A percentile compares a stretch with the other conserved stretches of the same genome.
Conservation (phyloP, 2,797 vertebrate species). For the Stomatorhinus walkeri region DNA sequence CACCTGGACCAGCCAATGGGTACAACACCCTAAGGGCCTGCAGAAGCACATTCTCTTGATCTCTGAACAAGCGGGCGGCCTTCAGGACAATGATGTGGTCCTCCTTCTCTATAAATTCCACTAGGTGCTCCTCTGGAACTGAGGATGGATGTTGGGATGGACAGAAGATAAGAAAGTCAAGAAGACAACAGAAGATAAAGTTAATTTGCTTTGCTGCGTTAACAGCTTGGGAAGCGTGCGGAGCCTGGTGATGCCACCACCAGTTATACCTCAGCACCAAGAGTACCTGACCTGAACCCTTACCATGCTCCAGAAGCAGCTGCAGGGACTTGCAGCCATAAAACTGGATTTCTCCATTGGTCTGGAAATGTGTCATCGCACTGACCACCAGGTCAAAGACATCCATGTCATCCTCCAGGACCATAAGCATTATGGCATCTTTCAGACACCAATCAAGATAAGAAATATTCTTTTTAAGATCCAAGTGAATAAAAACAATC, state of each 20-base stretch:
- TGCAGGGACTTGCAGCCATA: constrained; percentile 75
- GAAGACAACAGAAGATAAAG: neutral
- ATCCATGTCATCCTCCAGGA: constrained; percentile 79
- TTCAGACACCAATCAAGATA: constrained; percentile 16
- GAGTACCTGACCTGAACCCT: neutral
- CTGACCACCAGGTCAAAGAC: constrained; percentile 76
- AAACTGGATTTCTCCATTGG: constrained; percentile 75
- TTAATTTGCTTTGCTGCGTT: too few species aligned
- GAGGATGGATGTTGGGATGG: constrained; percentile 17
- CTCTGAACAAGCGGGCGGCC: constrained; percentile 65
- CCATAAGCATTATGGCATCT: constrained; percentile 67
- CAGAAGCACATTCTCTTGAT: constrained; percentile 67
- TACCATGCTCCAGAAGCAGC: constrained; percentile 80
- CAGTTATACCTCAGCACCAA: neutral
- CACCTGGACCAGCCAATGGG: constrained; percentile 75
- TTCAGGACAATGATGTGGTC: constrained; percentile 74
- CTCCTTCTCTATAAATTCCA: constrained; percentile 87
- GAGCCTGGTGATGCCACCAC: neutral
- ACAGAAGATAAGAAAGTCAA: neutral
- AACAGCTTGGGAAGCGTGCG: neutral
- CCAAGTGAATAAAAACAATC: neutral
- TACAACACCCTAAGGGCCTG: constrained; percentile 72
- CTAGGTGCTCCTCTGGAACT: constrained; percentile 82
- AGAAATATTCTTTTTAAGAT: neutral
- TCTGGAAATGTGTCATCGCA: constrained; percentile 72